phyloP scores from a whole-genome alignment of 2,888 invertebrate genomes.

The Acholoe squamosa region DNA sequence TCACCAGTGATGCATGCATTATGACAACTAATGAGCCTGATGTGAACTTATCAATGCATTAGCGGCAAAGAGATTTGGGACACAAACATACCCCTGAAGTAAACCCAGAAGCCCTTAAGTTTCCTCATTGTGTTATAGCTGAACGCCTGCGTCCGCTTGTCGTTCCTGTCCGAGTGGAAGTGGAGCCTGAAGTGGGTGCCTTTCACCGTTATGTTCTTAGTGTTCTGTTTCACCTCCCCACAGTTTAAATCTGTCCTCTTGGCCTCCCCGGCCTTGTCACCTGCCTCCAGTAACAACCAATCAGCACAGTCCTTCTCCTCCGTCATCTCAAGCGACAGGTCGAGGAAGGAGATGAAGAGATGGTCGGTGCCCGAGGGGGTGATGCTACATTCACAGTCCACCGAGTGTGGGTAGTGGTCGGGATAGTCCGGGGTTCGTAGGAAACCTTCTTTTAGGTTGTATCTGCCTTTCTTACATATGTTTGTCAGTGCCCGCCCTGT shows the following conservation, averaged over 20 bases:
- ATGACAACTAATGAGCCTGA: no score
- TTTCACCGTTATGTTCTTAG: constrained; percentile 52
- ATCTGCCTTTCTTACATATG: constrained; percentile 17
- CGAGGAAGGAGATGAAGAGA: constrained; percentile 41
- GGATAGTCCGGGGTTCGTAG: constrained; percentile 50
- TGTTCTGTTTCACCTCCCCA: constrained; percentile 32
- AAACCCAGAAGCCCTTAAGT: constrained; percentile 59
- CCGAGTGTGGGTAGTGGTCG: constrained; percentile 51
- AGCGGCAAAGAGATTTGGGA: no score
- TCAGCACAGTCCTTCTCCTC: constrained; percentile 51
- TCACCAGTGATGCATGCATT: no score
- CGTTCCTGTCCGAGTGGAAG: constrained; percentile 52
- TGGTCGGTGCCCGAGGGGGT: background rate
- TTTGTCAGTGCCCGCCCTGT: background rate
- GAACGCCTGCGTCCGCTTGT: constrained; percentile 42
- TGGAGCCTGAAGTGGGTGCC: constrained; percentile 8
- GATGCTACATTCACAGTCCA: constrained; percentile 52
- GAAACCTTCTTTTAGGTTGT: constrained; percentile 31
- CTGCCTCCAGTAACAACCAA: constrained; percentile 46
- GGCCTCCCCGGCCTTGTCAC: background rate
- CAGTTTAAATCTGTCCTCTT: constrained; percentile 47
- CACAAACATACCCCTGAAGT: constrained; percentile 56
- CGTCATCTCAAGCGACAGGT: constrained; percentile 41
- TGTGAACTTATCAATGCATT: no score
- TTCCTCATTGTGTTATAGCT: constrained; percentile 40